Evolutionary conservation across 2,888 invertebrate genomes (phyloP).

Genomic region (Pachycephus smyrnensis): DNA sequence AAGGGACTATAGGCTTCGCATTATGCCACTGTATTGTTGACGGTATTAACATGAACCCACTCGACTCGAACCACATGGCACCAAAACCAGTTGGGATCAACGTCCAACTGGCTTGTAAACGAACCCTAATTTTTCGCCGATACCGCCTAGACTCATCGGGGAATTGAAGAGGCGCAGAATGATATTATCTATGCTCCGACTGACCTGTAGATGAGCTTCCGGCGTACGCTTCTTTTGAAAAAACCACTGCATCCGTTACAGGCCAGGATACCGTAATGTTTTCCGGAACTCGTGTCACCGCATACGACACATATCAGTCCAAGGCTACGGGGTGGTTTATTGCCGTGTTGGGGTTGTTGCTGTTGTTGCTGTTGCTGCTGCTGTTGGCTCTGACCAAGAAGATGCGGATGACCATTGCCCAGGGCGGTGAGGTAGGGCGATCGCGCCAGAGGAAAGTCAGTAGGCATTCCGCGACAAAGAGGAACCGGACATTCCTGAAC

Average conservation of each 20-base stretch:
- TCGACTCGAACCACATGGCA: conserved; percentile 63
- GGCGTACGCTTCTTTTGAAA: conserved; percentile 95
- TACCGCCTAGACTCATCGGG: too few relatives aligned
- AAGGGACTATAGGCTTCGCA: conserved; percentile 21
- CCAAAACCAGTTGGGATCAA: conserved; percentile 18
- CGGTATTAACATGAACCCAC: conserved; percentile 63
- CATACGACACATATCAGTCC: conserved; percentile 96
- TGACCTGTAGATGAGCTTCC: conserved; percentile 97
- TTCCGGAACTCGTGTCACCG: conserved; percentile 96
- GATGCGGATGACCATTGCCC: conserved; percentile 62
- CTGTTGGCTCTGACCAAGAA: conserved; percentile 48
- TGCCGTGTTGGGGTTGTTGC: conserved; percentile 52
- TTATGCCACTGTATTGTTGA: conserved; percentile 49
- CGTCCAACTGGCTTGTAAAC: conserved; percentile 1
- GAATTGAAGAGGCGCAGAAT: too few relatives aligned
- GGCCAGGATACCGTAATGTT: conserved; percentile 97
- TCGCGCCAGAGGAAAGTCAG: conserved; percentile 58
- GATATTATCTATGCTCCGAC: conserved; percentile 29
- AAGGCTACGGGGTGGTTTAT: conserved; percentile 69
- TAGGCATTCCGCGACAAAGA: conserved; percentile 59
- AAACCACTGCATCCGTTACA: conserved; percentile 99
- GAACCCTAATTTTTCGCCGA: background rate
- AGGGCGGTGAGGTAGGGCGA: conserved; percentile 62
- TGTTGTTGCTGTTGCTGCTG: conserved; percentile 39
- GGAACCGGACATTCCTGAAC: conserved; percentile 64